A percentile compares a stretch with the other conserved stretches of the same genome.
Conservation (phyloP, 2,797 vertebrate species). For the Xiphophorus birchmanni region DNA sequence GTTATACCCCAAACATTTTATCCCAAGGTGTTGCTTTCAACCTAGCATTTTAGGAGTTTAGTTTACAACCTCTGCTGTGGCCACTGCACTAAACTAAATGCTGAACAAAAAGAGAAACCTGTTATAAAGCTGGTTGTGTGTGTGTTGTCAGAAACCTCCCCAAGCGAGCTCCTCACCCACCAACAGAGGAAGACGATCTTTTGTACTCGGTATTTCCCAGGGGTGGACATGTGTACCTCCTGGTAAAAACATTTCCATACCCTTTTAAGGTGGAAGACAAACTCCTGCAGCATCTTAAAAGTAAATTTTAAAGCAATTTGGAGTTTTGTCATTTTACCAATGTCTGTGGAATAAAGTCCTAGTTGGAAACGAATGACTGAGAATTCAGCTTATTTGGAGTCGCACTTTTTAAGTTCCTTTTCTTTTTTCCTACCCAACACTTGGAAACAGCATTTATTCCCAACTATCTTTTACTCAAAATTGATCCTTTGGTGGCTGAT, state of each 20-base stretch:
- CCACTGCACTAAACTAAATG: neutral
- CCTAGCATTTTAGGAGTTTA: neutral
- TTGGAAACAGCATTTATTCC: conserved; percentile 18
- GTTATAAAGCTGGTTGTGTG: neutral
- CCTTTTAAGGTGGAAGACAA: conserved; percentile 41
- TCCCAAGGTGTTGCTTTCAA: neutral
- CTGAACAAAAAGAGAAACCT: neutral
- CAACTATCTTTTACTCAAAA: conserved; percentile 6
- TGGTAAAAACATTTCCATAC: conserved; percentile 45
- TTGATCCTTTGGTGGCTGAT: conserved; percentile 20
- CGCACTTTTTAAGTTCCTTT: conserved; percentile 14
- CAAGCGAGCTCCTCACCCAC: conserved; percentile 4
- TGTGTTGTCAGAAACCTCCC: conserved; percentile 29
- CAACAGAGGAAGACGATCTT: conserved; percentile 40
- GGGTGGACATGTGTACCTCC: conserved; percentile 39
- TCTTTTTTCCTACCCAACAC: conserved; percentile 22
- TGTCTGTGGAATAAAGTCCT: conserved; percentile 24
- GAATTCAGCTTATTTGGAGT: conserved; percentile 41
- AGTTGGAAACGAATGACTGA: conserved; percentile 50
- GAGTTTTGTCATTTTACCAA: conserved; percentile 50
- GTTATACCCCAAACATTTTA: neutral
- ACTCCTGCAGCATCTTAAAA: conserved; percentile 29
- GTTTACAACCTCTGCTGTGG: neutral
- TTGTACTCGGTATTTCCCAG: conserved; percentile 41
- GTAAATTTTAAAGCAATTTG: conserved; percentile 41